Percentiles rank a stretch among this genome's conserved stretches.
Conservation (phyloP, 1,140 invertebrate species). For the Phenacoccus solenopsis region DNA sequence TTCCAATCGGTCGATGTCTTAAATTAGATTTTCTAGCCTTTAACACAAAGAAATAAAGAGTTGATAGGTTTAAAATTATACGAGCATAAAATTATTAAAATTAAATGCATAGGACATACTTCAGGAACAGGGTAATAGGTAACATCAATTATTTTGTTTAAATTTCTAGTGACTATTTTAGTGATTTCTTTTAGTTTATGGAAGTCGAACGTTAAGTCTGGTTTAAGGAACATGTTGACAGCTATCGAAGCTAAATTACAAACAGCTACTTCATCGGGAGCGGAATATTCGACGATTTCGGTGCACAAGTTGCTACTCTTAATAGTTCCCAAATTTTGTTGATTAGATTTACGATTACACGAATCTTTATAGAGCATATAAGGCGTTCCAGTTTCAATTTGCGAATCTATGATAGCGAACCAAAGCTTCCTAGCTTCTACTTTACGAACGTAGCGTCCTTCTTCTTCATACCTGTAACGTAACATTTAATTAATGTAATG, state of each 20-base stretch:
- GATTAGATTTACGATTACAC: conserved; percentile 95
- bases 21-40: conserved; percentile 69
- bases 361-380: conserved; percentile 98
- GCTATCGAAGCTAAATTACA: conserved; percentile 98
- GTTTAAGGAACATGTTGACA: conserved; percentile 87
- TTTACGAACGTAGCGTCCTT: conserved; percentile 58
- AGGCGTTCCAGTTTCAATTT: conserved; percentile 96
- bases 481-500: not conserved
- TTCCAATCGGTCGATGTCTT: conserved; percentile 87
- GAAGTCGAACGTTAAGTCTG: conserved; percentile 74
- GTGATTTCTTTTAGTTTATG: conserved; percentile 73
- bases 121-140: conserved; percentile 93
- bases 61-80: not conserved
- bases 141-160: conserved; percentile 96
- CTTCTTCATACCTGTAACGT: conserved; percentile 62
- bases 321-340: conserved; percentile 96
- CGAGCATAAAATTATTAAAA: conserved; percentile 6
- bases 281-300: conserved; percentile 91
- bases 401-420: conserved; percentile 87
- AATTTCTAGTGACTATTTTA: conserved; percentile 79
- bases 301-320: conserved; percentile 98
- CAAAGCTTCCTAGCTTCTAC: conserved; percentile 82
- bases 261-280: conserved; percentile 88
- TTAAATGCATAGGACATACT: conserved; percentile 37
- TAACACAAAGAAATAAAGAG: not conserved